Evolutionary conservation across 2,888 invertebrate genomes (phyloP), one percentile per base, ranked within the genome.

Genomic region (Oscheius onirici): DNA sequence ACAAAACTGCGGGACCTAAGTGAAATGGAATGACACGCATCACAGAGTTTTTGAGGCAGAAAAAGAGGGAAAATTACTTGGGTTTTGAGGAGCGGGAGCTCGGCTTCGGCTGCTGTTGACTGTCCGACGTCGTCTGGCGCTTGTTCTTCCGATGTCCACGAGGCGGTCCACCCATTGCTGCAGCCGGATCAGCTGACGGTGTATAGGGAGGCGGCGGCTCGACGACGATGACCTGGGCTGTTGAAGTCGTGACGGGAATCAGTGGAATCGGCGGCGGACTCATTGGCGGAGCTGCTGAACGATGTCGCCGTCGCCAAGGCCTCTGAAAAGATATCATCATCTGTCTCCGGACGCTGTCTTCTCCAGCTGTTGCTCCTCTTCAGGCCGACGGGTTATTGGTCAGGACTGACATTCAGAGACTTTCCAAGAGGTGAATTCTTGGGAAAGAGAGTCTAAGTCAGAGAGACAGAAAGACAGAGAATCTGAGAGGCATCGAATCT

Each of bases 131-230:
- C 15, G 82, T 78, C 63, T 82, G 82, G 43, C 82, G 54, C 52
- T 82, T 82, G 67, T 82, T 80, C 67, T 82, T 82, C 13, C 80
- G 67, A 54, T 82, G 82, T 8, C 82, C 83, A 46, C 82, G 66
- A 34, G 74, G 72, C 6, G 83, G 82, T 34, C 82, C 80, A 20
- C 81, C 81, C 70, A 83, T 73, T 13, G 72, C 77, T 15, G 71
- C 65, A 41, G 72, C 72, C 10, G 78, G 79, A 69, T 80, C 80
- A 2, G 82, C 80, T 8, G 79, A 76, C 13, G 81, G 76, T 24
- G 79, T 72, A 44, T 80, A 81, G 34, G 83, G 83, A 2, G 83
- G 83, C 34, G 78, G 78, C 11, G 83, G 83, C 69, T 83, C 83
- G 26, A 83, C 74, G 3, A 83, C 83, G 44, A 83, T 79, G 20